Base-by-base conservation (phyloP, 1,140 invertebrate genomes). In the Pseudoatta argentina region DNA sequence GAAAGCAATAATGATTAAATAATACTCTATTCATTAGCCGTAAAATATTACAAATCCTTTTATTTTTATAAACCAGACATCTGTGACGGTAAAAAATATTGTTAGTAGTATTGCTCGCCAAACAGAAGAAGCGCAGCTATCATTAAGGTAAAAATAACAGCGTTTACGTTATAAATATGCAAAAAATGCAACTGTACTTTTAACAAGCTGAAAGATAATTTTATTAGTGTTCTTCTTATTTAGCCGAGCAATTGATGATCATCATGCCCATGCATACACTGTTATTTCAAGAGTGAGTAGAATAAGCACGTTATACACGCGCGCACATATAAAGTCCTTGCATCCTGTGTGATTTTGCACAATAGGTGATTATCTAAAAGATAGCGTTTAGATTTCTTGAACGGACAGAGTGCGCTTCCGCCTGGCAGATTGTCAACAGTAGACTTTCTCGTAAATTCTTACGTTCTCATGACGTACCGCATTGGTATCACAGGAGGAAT, bases 301-400 rank as follows among this genome's bases (percentile, higher is more conserved):
- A n/a, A 27, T 48, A 51, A n/a, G 21, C n/a, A 61, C 34, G n/a
- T 82, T 73, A 51, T 73, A 24, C 24, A 18, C 27, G 27, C 27
- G 30, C 30, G 30, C 30, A 0, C 67, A 18, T 27, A 72, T 63
- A 73, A 51, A 83, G 59, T 48, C 53, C 39, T n/a, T 16, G 34
- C 12, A 39, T 72, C 44, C 79, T 61, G 34, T 39, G 27, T 39
- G n/a, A 30, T 83, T 83, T 83, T n/a, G 69, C 79, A 83, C 79
- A 83, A 83, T 75, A 75, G 79, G 39, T 48, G 79, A 83, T 83
- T 83, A 83, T 44, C 55, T 75, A 83, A 83, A 83, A 83, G 69
- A 83, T 69, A 21, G 69, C 69, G 39, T 63, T 83, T 83, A 83
- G 39, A 75, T 48, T 63, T 73, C 79, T 61, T 34, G 14, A 75